phyloP scores from a whole-genome alignment of 2,113 vertebrate species.

The Leucosticte australis region DNA sequence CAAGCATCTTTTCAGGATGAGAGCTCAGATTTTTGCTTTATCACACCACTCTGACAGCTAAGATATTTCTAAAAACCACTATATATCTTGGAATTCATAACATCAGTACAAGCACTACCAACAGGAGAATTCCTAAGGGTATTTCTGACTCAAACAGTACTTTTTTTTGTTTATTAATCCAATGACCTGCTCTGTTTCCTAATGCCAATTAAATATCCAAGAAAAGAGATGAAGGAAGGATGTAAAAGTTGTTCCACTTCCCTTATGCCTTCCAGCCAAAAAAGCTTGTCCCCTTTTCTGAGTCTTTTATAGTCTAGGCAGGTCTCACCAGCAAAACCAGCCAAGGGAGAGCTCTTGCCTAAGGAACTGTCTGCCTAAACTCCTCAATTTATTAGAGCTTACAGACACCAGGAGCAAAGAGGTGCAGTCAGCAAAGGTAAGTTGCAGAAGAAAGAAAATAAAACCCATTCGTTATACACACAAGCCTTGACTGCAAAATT shows the following conservation, averaged over 20 bases:
- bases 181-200: conserved; percentile 40
- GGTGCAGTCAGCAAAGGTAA: conserved; percentile 60
- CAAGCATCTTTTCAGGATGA: neutral
- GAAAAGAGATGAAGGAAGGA: neutral
- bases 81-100: neutral
- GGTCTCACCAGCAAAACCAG: conserved; percentile 54
- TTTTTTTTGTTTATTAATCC: conserved; percentile 20
- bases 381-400: conserved; percentile 71
- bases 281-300: conserved; percentile 34
- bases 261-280: conserved; percentile 41
- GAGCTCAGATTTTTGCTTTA: neutral
- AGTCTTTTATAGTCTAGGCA: conserved; percentile 60
- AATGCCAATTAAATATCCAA: conserved; percentile 10
- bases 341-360: conserved; percentile 49
- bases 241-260: neutral
- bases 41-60: neutral
- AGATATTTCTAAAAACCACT: neutral
- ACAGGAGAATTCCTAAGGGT: neutral
- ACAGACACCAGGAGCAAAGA: conserved; percentile 68
- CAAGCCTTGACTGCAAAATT: conserved; percentile 45
- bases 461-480: conserved; percentile 47
- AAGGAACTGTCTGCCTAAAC: conserved; percentile 68
- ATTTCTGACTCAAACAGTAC: neutral
- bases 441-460: conserved; percentile 62
- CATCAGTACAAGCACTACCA: neutral